Conservation (phyloP, 2,797 vertebrate species). For the Scarus forsteni region DNA sequence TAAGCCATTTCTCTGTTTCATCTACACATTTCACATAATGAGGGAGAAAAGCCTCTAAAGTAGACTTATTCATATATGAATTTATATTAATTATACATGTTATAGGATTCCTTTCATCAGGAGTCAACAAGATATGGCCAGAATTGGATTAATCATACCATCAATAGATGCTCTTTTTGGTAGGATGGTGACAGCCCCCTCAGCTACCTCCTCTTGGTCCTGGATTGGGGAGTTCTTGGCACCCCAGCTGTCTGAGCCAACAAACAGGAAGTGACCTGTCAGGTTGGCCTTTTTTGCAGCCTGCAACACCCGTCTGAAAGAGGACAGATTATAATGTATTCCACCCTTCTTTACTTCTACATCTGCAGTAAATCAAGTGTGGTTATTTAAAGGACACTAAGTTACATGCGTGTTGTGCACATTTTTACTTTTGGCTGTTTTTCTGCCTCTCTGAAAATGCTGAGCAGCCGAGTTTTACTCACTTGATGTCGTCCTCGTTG, state of each 20-base stretch:
- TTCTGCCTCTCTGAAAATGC: not conserved
- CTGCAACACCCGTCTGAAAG: conserved; percentile 89
- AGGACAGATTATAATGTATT: conserved; percentile 9
- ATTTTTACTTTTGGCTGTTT: conserved; percentile 6
- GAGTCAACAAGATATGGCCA: too few species aligned
- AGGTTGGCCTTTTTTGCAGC: conserved; percentile 89
- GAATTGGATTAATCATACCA: conserved; percentile 70
- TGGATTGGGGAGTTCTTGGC: conserved; percentile 90
- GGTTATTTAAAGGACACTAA: not conserved
- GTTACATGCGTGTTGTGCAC: too few species aligned
- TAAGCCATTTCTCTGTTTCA: too few species aligned
- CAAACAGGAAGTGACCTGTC: conserved; percentile 93
- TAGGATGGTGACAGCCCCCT: conserved; percentile 92
- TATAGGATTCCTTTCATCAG: too few species aligned
- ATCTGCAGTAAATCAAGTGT: not conserved
- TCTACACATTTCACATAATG: too few species aligned
- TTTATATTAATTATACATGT: too few species aligned
- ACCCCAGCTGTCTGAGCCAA: conserved; percentile 95
- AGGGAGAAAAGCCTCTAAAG: too few species aligned
- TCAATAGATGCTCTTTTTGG: conserved; percentile 94
- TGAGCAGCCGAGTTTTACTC: conserved; percentile 51
- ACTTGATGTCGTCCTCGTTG: conserved; percentile 96
- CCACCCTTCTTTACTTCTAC: not conserved
- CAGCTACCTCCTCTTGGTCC: conserved; percentile 89
- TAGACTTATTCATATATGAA: too few species aligned